Percentiles rank a stretch among this genome's conserved stretches.
Conservation (phyloP, 53 echinoderm and acorn worm genomes). For the Patiria pectinifera region DNA sequence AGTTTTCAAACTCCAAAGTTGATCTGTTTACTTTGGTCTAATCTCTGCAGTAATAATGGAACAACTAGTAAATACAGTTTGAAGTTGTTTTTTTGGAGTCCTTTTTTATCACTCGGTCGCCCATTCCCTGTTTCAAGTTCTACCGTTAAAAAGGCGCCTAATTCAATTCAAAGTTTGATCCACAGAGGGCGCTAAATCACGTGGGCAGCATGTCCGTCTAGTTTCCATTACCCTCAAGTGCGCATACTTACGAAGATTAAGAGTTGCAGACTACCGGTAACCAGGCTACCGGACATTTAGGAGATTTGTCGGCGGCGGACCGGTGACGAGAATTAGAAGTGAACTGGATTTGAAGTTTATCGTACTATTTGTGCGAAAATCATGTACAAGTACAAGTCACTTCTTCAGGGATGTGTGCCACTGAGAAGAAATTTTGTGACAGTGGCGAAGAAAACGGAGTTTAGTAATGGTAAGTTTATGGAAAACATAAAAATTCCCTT, state of each 20-base stretch:
- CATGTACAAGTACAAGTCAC: slow-evolving; percentile 51
- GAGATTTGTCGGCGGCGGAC: background rate
- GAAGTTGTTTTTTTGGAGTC: no score
- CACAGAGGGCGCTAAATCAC: background rate
- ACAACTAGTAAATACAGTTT: no score
- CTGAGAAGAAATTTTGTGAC: slow-evolving; percentile 25
- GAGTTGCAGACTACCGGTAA: background rate
- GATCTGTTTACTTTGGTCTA: no score
- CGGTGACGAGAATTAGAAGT: background rate
- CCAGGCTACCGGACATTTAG: no score
- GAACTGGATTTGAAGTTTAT: background rate
- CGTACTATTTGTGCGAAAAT: background rate
- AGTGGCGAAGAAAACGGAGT: slow-evolving; percentile 31
- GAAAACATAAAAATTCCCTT: background rate
- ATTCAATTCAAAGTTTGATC: background rate
- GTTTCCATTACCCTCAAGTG: no score
- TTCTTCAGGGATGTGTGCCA: slow-evolving; percentile 41
- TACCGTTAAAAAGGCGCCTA: no score
- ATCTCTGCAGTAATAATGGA: no score
- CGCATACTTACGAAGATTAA: background rate
- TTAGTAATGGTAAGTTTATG: slow-evolving; percentile 15
- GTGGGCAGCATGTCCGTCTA: background rate
- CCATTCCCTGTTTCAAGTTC: no score
- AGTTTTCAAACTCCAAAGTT: no score
- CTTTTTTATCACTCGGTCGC: no score